phyloP scores from a whole-genome alignment of 1,140 invertebrate species.

The Pygmarrhopalites habei region DNA sequence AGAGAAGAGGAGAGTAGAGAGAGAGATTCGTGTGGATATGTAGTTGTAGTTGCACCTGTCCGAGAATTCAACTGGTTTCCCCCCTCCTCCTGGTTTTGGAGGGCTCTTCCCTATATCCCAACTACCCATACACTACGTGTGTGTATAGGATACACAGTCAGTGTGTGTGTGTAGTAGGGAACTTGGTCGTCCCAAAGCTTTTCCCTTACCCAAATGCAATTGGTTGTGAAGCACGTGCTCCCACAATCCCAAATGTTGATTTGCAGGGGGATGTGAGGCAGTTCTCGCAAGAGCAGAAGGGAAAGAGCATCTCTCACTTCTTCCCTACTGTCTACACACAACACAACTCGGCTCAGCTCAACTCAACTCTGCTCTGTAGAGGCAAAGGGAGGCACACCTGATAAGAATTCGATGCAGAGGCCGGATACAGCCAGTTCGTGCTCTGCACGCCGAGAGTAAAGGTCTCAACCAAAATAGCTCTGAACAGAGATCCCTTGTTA shows the following conservation, averaged over 20 bases:
- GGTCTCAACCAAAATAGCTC: neutral
- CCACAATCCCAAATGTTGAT: conserved; percentile 8
- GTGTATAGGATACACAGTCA: too few relatives aligned
- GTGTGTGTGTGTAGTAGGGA: conserved; percentile 1
- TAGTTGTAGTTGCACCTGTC: conserved; percentile 24
- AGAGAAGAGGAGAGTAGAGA: neutral
- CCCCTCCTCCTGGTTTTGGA: too few relatives aligned
- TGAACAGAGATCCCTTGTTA: neutral
- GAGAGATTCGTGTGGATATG: neutral
- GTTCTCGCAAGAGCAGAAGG: too few relatives aligned
- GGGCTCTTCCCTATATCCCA: too few relatives aligned
- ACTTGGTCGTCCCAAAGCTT: neutral
- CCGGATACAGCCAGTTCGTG: conserved; percentile 24
- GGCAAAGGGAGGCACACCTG: conserved; percentile 10
- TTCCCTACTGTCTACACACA: too few relatives aligned
- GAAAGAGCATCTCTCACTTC: too few relatives aligned
- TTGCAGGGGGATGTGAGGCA: conserved; percentile 2
- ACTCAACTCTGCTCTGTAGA: too few relatives aligned
- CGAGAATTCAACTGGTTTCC: too few relatives aligned
- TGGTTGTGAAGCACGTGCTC: conserved; percentile 29
- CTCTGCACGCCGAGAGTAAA: conserved; percentile 19
- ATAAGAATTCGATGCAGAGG: conserved; percentile 24
- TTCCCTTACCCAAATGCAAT: conserved; percentile 15
- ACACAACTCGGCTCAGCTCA: neutral
- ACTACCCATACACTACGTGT: too few relatives aligned